Percentiles rank a stretch among this genome's conserved stretches.
These are phyloP conservation scores for Cepaea hortensis DNA, from an alignment of 2,888 invertebrate species.

Conservation along the genomic window DNA sequence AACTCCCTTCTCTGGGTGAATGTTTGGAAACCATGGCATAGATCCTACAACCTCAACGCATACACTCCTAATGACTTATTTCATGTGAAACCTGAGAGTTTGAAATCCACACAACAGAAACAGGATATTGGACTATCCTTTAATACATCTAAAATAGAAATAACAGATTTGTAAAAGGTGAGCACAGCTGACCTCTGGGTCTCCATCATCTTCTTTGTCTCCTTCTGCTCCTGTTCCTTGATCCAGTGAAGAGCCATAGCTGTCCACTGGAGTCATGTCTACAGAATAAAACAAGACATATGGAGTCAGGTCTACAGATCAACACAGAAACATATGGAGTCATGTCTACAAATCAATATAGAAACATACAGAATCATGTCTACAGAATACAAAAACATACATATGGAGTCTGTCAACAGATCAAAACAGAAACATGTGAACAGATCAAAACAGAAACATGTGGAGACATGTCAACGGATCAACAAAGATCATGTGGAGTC, in stretches of 20 bases:
- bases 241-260: conserved; percentile 39
- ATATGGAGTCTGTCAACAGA: not conserved
- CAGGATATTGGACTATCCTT: no score
- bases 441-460: not conserved
- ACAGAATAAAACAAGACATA: not conserved
- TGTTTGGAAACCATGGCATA: no score
- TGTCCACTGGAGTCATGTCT: conserved; percentile 48
- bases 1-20: no score
- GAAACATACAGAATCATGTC: not conserved
- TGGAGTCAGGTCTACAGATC: not conserved
- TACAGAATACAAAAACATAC: not conserved
- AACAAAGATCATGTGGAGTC: no score
- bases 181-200: conserved; percentile 47
- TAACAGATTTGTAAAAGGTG: not conserved
- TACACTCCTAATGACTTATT: no score
- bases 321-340: not conserved
- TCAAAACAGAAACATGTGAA: not conserved
- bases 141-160: no score
- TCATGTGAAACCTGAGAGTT: no score
- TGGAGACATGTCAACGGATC: no score
- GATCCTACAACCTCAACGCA: no score
- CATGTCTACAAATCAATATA: no score
- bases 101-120: no score
- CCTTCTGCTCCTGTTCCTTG: conserved; percentile 21
- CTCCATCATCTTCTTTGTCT: conserved; percentile 52